Percentiles rank a stretch among this genome's conserved stretches.
These are phyloP conservation scores for Zoanthus sociatus DNA, from an alignment of 92 coral and sea anemone species.

Conservation along the genomic window DNA sequence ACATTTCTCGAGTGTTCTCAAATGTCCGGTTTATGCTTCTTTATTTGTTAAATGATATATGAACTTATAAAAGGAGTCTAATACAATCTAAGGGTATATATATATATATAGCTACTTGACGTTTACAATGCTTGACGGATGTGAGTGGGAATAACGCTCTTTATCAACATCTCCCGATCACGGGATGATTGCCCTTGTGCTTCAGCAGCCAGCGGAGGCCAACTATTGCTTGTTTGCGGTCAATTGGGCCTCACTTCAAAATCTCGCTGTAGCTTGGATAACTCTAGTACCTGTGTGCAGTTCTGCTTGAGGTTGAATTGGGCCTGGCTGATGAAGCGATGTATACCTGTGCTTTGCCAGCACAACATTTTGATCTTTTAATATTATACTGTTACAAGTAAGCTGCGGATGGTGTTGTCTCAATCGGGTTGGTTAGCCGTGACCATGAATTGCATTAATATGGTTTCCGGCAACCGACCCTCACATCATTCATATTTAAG, in stretches of 20 bases:
- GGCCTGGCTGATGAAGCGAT: background rate
- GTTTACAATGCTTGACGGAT: background rate
- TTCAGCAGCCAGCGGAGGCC: background rate
- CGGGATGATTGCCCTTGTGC: background rate
- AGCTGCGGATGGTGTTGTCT: background rate
- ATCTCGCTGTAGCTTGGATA: background rate
- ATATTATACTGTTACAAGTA: no score
- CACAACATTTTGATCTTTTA: no score
- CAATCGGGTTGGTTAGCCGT: conserved; percentile 11
- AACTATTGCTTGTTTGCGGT: no score
- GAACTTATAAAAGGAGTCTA: background rate
- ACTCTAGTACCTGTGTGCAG: background rate
- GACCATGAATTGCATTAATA: conserved; percentile 17
- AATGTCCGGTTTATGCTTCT: no score
- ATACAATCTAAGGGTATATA: background rate
- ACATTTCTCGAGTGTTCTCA: no score
- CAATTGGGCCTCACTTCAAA: background rate
- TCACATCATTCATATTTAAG: conserved; percentile 19
- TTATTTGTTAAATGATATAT: no score
- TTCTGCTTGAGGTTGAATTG: background rate
- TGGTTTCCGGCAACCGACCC: conserved; percentile 2
- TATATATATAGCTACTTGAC: background rate
- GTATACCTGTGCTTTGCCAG: no score
- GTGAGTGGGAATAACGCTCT: background rate
- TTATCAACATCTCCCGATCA: background rate